A percentile compares a stretch with the other conserved stretches of the same genome.
Evolutionary conservation across 92 coral and sea anemone species (phyloP).

Genomic region (Epizoanthus ramosus): DNA sequence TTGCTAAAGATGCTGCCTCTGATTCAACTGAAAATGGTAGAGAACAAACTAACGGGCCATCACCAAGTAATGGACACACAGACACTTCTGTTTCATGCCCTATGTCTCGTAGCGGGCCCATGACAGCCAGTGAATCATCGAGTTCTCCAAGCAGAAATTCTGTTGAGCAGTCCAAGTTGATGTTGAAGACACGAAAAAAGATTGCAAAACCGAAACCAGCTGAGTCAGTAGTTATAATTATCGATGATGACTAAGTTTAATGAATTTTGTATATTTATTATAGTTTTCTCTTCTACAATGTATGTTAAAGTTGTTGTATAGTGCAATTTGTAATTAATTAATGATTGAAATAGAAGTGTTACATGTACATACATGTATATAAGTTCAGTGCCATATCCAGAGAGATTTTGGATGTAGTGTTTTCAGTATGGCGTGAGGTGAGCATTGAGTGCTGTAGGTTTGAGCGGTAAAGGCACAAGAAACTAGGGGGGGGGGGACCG

Average conservation of each 20-base stretch:
- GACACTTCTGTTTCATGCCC: not conserved
- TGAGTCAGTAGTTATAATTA: slow-evolving; percentile 15
- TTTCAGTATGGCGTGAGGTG: too few relatives aligned
- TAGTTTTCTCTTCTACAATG: too few relatives aligned
- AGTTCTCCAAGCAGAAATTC: not conserved
- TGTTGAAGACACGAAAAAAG: not conserved
- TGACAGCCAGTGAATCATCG: not conserved
- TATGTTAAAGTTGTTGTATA: too few relatives aligned
- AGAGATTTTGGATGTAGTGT: too few relatives aligned
- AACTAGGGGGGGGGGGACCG: too few relatives aligned
- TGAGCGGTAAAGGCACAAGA: too few relatives aligned
- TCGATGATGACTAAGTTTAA: not conserved
- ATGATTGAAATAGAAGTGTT: too few relatives aligned
- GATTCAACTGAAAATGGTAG: not conserved
- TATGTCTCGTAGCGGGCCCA: not conserved
- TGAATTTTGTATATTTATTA: too few relatives aligned
- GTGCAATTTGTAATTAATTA: too few relatives aligned
- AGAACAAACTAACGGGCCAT: slow-evolving; percentile 7
- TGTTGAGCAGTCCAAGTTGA: not conserved
- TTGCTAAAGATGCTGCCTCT: not conserved
- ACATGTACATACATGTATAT: too few relatives aligned
- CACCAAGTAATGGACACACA: slow-evolving; percentile 3
- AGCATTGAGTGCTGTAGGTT: too few relatives aligned
- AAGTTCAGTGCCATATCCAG: too few relatives aligned
- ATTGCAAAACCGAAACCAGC: not conserved